Base-by-base conservation (phyloP, 2,113 vertebrate species). In the Piaya cayana region DNA sequence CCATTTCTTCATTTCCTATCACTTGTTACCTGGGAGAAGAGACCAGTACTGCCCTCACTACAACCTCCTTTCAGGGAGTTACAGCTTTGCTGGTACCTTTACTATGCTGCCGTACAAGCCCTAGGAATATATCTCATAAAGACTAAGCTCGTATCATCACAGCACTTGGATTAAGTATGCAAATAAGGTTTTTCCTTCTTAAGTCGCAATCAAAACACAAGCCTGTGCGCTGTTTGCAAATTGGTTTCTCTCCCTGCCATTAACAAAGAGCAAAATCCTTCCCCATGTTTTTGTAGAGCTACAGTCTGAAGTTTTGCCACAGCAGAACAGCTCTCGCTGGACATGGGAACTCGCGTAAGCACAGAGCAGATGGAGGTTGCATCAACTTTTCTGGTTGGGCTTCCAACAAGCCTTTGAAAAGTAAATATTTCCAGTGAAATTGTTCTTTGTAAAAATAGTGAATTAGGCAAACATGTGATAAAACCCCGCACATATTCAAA, bases 371-470 rank as follows among this genome's bases (percentile, higher is more conserved):
- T 43, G 52, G 43, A 82, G 37, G 52, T 37, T 5, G 52, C 56
- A 29, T 30, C 0, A 0, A 20, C 59, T 29, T 53, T 50, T 59
- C 80, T n/a, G 50, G 45, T 56, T 70, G 71, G 55, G 60, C 67
- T 92, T 88, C 93, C 56, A 94, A 25, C 67, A 83, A 25, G 55
- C 68, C 63, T 88, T 78, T 74, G 63, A 42, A 77, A 90, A 96
- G 71, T 93, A 88, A 93, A 20, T 77, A 88, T 88, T 94, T 93
- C 94, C 93, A 92, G 88, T 63, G 50, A 92, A 93, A 88, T 74
- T 67, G 56, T 50, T 82, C 64, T 93, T 86, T 67, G 58, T 52
- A 75, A 94, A 95, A 96, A 86, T 18, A 94, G 36, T 3, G 39
- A 94, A 88, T 95, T 91, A 91, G 71, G 85, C 87, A 94, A 96